Conservation (phyloP, 2,113 vertebrate genomes). For the Salvelinus namaycush region DNA sequence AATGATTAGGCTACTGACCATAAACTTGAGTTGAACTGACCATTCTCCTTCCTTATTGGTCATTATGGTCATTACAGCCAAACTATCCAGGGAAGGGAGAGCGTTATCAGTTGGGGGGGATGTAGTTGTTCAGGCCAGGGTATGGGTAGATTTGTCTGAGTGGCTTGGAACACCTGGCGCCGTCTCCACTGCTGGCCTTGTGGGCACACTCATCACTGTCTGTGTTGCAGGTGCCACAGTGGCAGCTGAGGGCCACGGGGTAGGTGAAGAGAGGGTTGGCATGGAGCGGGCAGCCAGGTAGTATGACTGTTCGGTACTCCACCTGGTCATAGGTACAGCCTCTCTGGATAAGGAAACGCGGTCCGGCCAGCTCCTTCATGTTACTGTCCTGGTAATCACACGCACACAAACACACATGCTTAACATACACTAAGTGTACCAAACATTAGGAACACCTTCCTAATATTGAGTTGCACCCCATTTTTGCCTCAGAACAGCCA, state of each 20-base stretch:
- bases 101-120: constrained; percentile 52
- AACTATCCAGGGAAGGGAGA: background rate
- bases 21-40: too few relatives aligned
- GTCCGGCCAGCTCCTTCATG: constrained; percentile 79
- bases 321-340: constrained; percentile 88
- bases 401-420: constrained; percentile 15
- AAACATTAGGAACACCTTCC: too few relatives aligned
- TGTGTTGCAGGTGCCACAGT: constrained; percentile 87
- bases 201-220: constrained; percentile 86
- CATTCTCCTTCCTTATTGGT: background rate
- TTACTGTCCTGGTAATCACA: constrained; percentile 84
- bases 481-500: too few relatives aligned
- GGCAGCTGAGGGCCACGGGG: constrained; percentile 88
- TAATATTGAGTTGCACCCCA: too few relatives aligned
- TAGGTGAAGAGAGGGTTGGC: constrained; percentile 83
- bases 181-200: constrained; percentile 60
- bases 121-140: constrained; percentile 52
- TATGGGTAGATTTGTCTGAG: constrained; percentile 55
- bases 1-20: too few relatives aligned
- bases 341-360: constrained; percentile 79
- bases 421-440: background rate
- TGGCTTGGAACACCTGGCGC: constrained; percentile 83
- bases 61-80: background rate
- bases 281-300: constrained; percentile 84
- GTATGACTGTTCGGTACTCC: constrained; percentile 79